Base-by-base conservation (phyloP, 2,113 vertebrate species). In the Anguilla japonica region DNA sequence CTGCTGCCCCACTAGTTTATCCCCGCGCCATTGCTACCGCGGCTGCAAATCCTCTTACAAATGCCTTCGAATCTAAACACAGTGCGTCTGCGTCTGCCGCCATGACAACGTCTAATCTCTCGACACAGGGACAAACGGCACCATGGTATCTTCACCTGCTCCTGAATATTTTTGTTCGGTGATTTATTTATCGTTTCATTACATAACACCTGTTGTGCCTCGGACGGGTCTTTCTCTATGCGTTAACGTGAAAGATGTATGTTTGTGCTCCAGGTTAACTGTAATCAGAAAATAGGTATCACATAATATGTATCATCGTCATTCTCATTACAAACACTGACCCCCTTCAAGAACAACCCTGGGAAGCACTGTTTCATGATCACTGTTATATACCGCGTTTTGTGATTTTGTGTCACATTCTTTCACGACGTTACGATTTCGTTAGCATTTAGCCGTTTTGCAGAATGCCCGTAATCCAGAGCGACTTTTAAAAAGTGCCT, bases 201-300 rank as follows among this genome's bases (percentile, higher is more conserved):
- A 46, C 41, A 67, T 82, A 86, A 86, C 57, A 40, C 29, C 15
- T 41, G 22, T 34, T 86, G 22, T 81, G 56, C 67, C 41, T 50
- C 40, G 34, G 15, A 40, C 40, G 56, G 18, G 81, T 53, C 26
- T 67, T 80, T 16, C 41, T 46, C n/a, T 8, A 5, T 75, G n/a
- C 11, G 2, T 22, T 14, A 34, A 75, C n/a, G 11, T n/a, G n/a
- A 34, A 34, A 67, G 60, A 34, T 75, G n/a, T 26, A 75, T 75
- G 7, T 75, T 75, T 34, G 26, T 0, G 26, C 26, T 13, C 71
- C 26, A 9, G 63, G 5, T 71, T n/a, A n/a, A 6, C 26, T 6
- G 63, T 71, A 16, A 71, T 71, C 63, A 71, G n/a, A 7, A 34
- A 75, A 34, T 9, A 75, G n/a, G n/a, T 0, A 13, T 26, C 26